Conservation (phyloP, 2,797 vertebrate species). For the Danio jaintianensis region DNA sequence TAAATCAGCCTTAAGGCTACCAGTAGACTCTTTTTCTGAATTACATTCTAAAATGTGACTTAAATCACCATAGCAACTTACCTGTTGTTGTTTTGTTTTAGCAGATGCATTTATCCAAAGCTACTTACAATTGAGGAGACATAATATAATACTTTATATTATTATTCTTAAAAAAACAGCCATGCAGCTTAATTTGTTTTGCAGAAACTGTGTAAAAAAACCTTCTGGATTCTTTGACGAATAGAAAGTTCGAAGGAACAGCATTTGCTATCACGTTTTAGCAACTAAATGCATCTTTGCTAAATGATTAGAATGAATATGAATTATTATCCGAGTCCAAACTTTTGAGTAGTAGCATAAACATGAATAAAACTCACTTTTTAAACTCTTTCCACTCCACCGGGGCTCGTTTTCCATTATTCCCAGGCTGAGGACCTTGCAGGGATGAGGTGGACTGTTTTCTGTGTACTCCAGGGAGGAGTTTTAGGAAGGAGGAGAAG, state of each 20-base stretch:
- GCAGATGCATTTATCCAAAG: no score
- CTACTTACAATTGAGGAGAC: no score
- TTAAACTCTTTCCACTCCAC: conserved; percentile 85
- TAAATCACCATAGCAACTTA: no score
- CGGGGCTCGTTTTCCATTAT: conserved; percentile 49
- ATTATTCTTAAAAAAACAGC: background rate
- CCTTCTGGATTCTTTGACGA: background rate
- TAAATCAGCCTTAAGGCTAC: no score
- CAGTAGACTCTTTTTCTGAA: no score
- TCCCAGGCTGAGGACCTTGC: conserved; percentile 43
- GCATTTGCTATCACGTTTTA: background rate
- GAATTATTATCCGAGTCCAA: background rate
- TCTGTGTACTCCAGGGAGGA: conserved; percentile 84
- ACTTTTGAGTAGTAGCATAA: background rate
- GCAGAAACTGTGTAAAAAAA: background rate
- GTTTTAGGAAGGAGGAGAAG: conserved; percentile 89
- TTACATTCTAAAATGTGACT: no score
- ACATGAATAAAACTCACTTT: conserved; percentile 76
- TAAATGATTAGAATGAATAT: background rate
- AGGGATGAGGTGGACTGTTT: conserved; percentile 61
- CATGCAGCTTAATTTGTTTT: background rate
- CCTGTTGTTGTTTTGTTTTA: no score
- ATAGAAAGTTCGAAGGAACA: background rate
- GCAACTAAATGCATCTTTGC: background rate
- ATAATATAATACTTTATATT: background rate